These are phyloP conservation scores for Musca domestica DNA, from an alignment of 1,140 invertebrate genomes.

Conservation along the genomic window DNA sequence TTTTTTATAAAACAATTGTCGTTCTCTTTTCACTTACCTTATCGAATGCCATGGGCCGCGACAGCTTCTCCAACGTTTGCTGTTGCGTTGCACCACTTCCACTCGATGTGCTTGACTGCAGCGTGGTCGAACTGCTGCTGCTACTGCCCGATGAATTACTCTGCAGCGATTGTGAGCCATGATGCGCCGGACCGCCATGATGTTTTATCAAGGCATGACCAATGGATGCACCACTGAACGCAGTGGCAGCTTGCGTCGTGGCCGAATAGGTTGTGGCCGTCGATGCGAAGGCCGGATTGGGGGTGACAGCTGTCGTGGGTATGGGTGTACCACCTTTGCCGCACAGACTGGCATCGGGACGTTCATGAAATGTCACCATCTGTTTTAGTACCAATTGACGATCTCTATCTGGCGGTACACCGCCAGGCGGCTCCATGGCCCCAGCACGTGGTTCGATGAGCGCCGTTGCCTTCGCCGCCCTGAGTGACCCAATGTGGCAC, in stretches of 20 bases:
- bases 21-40: conserved; percentile 38
- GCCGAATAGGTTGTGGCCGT: conserved; percentile 42
- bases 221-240: conserved; percentile 41
- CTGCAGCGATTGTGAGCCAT: conserved; percentile 9
- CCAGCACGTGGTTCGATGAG: conserved; percentile 26
- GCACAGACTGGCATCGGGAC: conserved; percentile 4
- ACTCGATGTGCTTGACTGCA: background rate
- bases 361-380: conserved; percentile 24
- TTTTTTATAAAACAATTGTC: background rate
- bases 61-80: conserved; percentile 46
- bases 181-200: conserved; percentile 27
- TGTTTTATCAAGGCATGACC: conserved; percentile 36
- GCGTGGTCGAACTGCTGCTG: conserved; percentile 1
- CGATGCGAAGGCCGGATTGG: conserved; percentile 34
- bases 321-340: conserved; percentile 3
- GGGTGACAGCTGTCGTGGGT: conserved; percentile 3
- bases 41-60: conserved; percentile 51
- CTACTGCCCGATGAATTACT: conserved; percentile 18
- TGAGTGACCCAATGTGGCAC: conserved; percentile 27
- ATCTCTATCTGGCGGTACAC: conserved; percentile 40
- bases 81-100: conserved; percentile 32
- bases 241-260: conserved; percentile 44
- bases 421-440: conserved; percentile 48
- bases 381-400: conserved; percentile 35
- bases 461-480: conserved; percentile 24